Evolutionary conservation across 2,888 invertebrate genomes (phyloP).

Genomic region (Dynastes grantii): DNA sequence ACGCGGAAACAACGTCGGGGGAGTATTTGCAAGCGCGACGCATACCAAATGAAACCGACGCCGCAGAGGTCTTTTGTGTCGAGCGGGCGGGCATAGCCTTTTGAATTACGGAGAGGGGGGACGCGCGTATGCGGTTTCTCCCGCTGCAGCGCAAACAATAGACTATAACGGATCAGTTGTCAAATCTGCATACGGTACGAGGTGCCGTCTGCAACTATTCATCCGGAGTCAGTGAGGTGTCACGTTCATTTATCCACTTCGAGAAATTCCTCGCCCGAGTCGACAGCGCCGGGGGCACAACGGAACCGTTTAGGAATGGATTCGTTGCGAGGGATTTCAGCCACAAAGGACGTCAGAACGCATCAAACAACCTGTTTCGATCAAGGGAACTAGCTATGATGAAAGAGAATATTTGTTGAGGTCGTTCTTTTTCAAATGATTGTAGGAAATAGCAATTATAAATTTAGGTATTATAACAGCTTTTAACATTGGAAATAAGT

Average conservation of each 20-base stretch:
- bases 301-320: no score
- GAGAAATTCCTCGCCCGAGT: slow-evolving; percentile 17
- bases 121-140: slow-evolving; percentile 18
- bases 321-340: no score
- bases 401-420: no score
- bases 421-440: no score
- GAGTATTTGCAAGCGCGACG: slow-evolving; percentile 10
- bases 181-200: slow-evolving; percentile 32
- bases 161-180: slow-evolving; percentile 42
- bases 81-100: slow-evolving; percentile 21
- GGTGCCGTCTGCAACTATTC: slow-evolving; percentile 35
- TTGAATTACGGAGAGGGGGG: neutral
- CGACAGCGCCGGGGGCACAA: neutral
- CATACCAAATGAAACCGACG: slow-evolving; percentile 28
- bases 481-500: no score
- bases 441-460: no score
- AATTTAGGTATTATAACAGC: no score
- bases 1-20: slow-evolving; percentile 10
- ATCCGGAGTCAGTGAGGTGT: slow-evolving; percentile 33
- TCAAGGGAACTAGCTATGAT: no score
- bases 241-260: slow-evolving; percentile 37
- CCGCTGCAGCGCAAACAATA: slow-evolving; percentile 27
- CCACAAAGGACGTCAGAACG: no score
- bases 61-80: slow-evolving; percentile 25
- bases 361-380: no score